Evolutionary conservation across 30 jellyfish, hydroid and myxozoan genomes (phyloP).

Genomic region (Chironex yamaguchii): DNA sequence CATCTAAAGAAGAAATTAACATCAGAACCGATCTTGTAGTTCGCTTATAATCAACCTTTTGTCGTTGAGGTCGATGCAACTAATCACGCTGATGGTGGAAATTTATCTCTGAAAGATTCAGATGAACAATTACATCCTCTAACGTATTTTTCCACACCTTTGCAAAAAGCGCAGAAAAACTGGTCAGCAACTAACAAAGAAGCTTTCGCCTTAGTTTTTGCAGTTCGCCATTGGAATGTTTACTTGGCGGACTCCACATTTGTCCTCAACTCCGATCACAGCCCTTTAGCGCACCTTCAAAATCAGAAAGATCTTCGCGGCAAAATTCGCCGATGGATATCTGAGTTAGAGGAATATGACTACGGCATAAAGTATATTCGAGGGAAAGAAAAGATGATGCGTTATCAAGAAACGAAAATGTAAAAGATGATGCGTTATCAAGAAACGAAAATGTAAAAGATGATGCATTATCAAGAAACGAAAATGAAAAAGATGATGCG

Average conservation of each 20-base stretch:
- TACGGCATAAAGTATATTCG: neutral
- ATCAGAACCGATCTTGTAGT: conserved; percentile 16
- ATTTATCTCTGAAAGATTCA: neutral
- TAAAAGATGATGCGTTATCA: conserved; percentile 26
- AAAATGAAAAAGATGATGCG: conserved; percentile 31
- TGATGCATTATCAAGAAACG: no score
- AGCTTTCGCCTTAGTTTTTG: conserved; percentile 26
- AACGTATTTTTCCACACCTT: conserved; percentile 21
- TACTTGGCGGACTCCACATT: conserved; percentile 33
- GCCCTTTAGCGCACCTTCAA: conserved; percentile 27
- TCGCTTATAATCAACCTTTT: neutral
- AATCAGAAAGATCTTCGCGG: conserved; percentile 30
- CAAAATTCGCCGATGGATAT: conserved; percentile 11
- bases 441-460: no score
- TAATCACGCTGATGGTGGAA: conserved; percentile 39
- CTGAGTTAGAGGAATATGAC: conserved; percentile 15
- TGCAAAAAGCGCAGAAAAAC: conserved; percentile 11
- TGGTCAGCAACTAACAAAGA: conserved; percentile 40
- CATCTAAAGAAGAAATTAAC: conserved; percentile 9
- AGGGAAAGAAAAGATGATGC: no score
- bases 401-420: neutral
- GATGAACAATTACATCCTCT: conserved; percentile 24
- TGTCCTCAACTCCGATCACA: conserved; percentile 38
- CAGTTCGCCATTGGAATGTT: conserved; percentile 45
- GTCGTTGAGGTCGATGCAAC: conserved; percentile 35